Evolutionary conservation across 2,888 invertebrate species (phyloP).

Genomic region (Fabriciana adippe): DNA sequence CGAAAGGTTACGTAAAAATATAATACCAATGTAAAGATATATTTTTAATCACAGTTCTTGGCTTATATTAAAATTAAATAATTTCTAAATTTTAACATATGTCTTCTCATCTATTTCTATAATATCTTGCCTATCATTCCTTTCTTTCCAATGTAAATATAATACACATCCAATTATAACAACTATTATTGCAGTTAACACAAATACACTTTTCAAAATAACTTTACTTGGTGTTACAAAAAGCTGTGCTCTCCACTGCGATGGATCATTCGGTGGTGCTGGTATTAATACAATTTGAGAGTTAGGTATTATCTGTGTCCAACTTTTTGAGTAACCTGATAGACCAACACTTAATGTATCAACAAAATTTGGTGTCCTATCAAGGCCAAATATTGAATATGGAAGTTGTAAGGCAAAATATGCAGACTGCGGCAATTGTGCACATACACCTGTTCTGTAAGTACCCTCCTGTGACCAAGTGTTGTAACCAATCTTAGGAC

Average conservation of each 20-base stretch:
- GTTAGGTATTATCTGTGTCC: conserved; percentile 97
- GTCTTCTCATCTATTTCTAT: conserved; percentile 75
- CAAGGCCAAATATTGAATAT: conserved; percentile 98
- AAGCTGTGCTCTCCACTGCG: conserved; percentile 93
- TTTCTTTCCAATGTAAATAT: conserved; percentile 94
- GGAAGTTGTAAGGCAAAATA: conserved; percentile 97
- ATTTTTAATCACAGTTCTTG: conserved; percentile 24
- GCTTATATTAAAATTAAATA: conserved; percentile 9
- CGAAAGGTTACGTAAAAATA: neutral
- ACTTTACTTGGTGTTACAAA: conserved; percentile 97
- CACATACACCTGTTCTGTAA: conserved; percentile 89
- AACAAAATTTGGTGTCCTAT: conserved; percentile 98
- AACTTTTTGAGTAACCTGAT: conserved; percentile 86
- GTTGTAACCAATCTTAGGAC: conserved; percentile 92
- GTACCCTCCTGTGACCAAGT: conserved; percentile 95
- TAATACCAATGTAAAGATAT: neutral
- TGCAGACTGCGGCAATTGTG: conserved; percentile 95
- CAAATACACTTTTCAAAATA: conserved; percentile 94
- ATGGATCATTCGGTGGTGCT: conserved; percentile 88
- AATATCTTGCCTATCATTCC: conserved; percentile 73
- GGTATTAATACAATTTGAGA: conserved; percentile 98
- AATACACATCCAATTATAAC: conserved; percentile 92
- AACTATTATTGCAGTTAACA: conserved; percentile 92
- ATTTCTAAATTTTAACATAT: conserved; percentile 66
- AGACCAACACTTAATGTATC: conserved; percentile 92